Evolutionary conservation across 2,888 invertebrate genomes (phyloP), one percentile per base, ranked within the genome.

Genomic region (Xestia sexstrigata): DNA sequence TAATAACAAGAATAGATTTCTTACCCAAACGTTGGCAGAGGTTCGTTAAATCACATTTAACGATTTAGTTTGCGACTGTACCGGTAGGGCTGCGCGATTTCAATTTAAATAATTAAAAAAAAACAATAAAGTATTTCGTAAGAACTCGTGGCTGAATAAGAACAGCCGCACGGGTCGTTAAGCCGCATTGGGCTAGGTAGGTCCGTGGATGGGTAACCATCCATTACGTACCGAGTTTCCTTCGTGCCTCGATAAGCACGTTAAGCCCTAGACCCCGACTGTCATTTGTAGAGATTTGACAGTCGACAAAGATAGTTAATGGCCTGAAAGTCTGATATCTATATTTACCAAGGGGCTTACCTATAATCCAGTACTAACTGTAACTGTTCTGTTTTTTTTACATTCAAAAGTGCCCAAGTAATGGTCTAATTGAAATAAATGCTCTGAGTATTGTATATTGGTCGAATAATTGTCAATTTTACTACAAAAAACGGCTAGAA

Each of bases 1-100:
- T 71, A 70, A 70, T 81, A 84, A 70, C 83, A 75, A 84, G 83
- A 84, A 84, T 84, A 84, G 84, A 84, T 84, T 81, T 84, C 83
- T 84, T 81, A 81, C 78, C 83, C 81, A 84, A 84, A 84, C 73
- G 83, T 86, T 83, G 74, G 85, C 85, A 85, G 85, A 42, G 80
- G 65, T 74, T 76, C 74, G 73, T 82, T 86, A 86, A 76, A 81
- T 83, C 78, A 79, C 76, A 83, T 81, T 82, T 82, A 85, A 85
- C 82, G 81, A 80, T 86, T 86, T 75, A 60, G 77, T 87, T 49
- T 79, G 63, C 70, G 76, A 78, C 72, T 80, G 79, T 81, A 76
- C 79, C 30, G 23, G 26, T 55, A 9, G 80, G 79, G 79, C 17
- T 80, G 80, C 0, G 9, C 9, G 1, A 42, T 17, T 35, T 42